phyloP scores from a whole-genome alignment of 2,113 vertebrate genomes.

The Bolborhynchus lineola region DNA sequence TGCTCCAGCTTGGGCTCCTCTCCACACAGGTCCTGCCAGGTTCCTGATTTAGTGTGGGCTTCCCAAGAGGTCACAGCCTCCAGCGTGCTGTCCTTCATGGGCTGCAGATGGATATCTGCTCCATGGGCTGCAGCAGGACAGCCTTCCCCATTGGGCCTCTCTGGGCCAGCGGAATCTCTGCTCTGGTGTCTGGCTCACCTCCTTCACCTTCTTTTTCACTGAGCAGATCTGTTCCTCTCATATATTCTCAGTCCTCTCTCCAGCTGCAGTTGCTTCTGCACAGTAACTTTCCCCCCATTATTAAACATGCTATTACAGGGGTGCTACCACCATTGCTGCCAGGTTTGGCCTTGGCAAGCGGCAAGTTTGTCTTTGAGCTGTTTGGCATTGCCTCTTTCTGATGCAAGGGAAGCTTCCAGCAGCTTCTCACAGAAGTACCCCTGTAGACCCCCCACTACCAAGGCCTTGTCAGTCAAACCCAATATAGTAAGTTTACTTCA shows the following conservation, averaged over 20 bases:
- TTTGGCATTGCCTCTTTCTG: neutral
- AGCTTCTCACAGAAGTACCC: neutral
- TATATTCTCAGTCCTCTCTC: neutral
- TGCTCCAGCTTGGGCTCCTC: neutral
- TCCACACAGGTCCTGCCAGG: neutral
- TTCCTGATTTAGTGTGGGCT: neutral
- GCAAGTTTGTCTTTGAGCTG: neutral
- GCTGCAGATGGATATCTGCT: neutral
- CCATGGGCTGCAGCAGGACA: too few relatives aligned
- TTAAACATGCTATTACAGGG: neutral
- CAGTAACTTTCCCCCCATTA: neutral
- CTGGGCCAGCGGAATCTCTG: neutral
- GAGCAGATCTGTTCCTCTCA: neutral
- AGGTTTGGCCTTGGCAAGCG: neutral
- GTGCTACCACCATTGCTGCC: neutral
- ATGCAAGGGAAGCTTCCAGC: neutral
- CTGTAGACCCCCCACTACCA: neutral
- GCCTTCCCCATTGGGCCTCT: neutral
- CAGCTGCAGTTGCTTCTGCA: neutral
- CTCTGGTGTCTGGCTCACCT: accelerated
- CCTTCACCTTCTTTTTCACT: neutral
- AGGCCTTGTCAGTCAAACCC: neutral
- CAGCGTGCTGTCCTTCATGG: neutral
- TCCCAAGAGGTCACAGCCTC: neutral
- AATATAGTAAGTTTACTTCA: neutral